phyloP scores from a whole-genome alignment of 2,797 vertebrate species.

The Typhlichthys eigenmanni region DNA sequence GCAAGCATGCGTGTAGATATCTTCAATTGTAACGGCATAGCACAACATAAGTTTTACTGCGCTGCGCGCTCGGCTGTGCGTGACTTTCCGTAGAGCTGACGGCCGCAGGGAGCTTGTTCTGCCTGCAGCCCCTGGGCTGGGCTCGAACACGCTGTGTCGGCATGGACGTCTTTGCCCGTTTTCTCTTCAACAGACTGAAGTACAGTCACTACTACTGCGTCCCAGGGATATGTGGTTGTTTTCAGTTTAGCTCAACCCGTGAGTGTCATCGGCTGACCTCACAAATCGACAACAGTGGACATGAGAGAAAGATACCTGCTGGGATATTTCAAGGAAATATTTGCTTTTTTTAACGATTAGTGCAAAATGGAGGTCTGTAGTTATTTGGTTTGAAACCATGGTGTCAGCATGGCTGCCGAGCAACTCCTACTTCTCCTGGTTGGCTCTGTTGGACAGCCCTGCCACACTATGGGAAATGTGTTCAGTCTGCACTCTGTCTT shows the following conservation, averaged over 20 bases:
- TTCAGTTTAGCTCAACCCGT: neutral
- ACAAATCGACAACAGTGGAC: neutral
- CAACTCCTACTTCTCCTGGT: conserved; percentile 5
- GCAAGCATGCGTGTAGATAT: conserved; percentile 42
- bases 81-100: conserved; percentile 61
- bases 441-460: conserved; percentile 11
- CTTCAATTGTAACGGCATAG: conserved; percentile 65
- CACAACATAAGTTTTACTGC: conserved; percentile 62
- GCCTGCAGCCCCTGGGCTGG: conserved; percentile 29
- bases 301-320: neutral
- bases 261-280: conserved; percentile 1
- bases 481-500: conserved; percentile 10
- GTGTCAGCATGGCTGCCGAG: conserved; percentile 3
- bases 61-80: conserved; percentile 50
- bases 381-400: neutral
- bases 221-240: neutral
- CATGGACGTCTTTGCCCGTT: neutral
- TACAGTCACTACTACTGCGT: neutral
- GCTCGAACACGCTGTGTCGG: neutral
- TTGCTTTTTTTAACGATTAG: neutral
- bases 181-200: neutral
- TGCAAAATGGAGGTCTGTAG: neutral
- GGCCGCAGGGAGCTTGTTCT: conserved; percentile 61
- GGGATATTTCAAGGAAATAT: neutral
- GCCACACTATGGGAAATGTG: conserved; percentile 11